A percentile compares a stretch with the other conserved stretches of the same genome.
These are phyloP conservation scores for Stomorhina lunata DNA, from an alignment of 2,888 invertebrate species.

Conservation along the genomic window DNA sequence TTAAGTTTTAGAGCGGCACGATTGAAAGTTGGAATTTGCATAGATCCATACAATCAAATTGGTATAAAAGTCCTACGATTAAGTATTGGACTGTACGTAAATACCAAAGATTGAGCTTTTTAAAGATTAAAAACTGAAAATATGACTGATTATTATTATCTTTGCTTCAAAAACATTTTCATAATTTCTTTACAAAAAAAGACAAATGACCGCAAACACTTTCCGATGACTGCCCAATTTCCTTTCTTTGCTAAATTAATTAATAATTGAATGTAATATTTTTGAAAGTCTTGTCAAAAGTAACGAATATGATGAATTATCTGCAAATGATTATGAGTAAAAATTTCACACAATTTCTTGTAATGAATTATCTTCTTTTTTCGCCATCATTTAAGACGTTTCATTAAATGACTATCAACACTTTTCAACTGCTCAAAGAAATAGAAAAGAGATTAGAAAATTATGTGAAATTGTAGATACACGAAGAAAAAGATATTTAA, in stretches of 20 bases:
- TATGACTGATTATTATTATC: no score
- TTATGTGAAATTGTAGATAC: slow-evolving; percentile 12
- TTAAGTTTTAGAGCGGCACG: no score
- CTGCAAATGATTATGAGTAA: slow-evolving; percentile 31
- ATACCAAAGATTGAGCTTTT: no score
- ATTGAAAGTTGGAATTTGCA: no score
- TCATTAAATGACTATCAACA: slow-evolving; percentile 47
- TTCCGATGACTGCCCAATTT: neutral
- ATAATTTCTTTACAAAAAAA: no score
- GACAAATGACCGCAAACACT: neutral
- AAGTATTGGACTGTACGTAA: no score
- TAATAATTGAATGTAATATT: neutral
- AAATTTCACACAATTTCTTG: slow-evolving; percentile 39
- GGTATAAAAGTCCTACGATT: no score
- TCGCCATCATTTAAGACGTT: neutral
- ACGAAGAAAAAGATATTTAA: slow-evolving; percentile 14
- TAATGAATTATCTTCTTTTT: slow-evolving; percentile 39
- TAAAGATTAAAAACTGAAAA: no score
- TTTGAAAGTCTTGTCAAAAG: slow-evolving; percentile 28
- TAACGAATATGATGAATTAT: slow-evolving; percentile 55
- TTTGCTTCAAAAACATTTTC: no score
- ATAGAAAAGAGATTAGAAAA: slow-evolving; percentile 11
- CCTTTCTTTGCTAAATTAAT: slow-evolving; percentile 12
- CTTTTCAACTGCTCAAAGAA: slow-evolving; percentile 9
- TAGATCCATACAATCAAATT: no score